phyloP scores from a whole-genome alignment of 2,888 invertebrate genomes.

The Stenodema calcarata region DNA sequence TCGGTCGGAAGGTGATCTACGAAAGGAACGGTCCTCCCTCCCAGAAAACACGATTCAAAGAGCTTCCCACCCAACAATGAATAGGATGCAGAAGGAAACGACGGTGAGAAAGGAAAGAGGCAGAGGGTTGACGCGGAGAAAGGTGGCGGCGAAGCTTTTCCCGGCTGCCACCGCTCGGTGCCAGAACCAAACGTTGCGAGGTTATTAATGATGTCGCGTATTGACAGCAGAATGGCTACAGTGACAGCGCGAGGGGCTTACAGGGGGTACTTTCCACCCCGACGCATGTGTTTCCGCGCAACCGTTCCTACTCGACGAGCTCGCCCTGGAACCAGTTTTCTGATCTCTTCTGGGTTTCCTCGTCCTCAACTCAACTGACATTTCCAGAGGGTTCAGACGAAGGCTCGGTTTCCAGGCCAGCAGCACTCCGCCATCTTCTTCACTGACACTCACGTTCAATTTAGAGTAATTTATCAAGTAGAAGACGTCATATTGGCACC shows the following conservation, averaged over 20 bases:
- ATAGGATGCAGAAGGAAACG: slow-evolving; percentile 10
- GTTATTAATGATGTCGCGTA: slow-evolving; percentile 51
- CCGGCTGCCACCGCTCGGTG: slow-evolving; percentile 7
- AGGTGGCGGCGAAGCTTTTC: slow-evolving; percentile 17
- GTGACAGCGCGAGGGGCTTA: slow-evolving; percentile 40
- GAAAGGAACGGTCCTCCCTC: background rate
- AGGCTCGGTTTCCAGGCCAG: too few relatives aligned
- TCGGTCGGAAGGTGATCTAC: too few relatives aligned
- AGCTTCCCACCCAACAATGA: background rate
- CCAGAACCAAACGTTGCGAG: slow-evolving; percentile 43
- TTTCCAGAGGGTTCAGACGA: background rate
- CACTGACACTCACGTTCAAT: too few relatives aligned
- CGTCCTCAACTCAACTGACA: background rate
- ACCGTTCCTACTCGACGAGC: slow-evolving; percentile 3
- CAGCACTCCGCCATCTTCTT: too few relatives aligned
- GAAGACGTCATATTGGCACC: too few relatives aligned
- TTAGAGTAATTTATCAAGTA: too few relatives aligned
- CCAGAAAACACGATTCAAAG: background rate
- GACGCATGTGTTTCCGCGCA: slow-evolving; percentile 33
- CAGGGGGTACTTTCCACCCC: slow-evolving; percentile 22
- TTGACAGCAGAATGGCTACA: slow-evolving; percentile 48
- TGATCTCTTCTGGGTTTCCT: background rate
- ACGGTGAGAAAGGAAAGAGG: slow-evolving; percentile 11
- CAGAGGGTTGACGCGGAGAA: background rate
- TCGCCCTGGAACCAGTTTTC: background rate